Base-by-base conservation (phyloP, 92 coral and sea anemone genomes). In the Chrysogorgia sp. region DNA sequence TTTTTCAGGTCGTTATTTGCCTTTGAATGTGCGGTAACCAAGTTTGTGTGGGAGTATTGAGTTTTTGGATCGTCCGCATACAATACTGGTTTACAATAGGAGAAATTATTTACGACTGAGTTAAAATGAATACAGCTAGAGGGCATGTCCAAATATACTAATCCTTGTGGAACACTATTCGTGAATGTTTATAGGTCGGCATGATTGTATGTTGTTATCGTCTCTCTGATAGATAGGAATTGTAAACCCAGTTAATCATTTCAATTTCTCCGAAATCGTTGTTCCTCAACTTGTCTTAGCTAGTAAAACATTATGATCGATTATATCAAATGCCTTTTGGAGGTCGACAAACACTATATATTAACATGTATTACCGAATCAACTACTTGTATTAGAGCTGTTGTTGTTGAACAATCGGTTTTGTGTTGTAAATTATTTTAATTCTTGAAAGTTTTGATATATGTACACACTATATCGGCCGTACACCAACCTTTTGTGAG, bases 291-390 rank as follows among this genome's bases (percentile, higher is more conserved):
- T 86, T n/a, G n/a, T n/a, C n/a, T n/a, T 81, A 8, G 60, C 26
- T 12, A 80, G 28, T 31, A 80, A 81, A 49, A 61, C 19, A n/a
- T 79, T 14, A 68, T 85, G 88, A 70, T 86, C 71, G 31, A 86
- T 71, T n/a, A 81, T 67, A 80, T 81, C 86, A 64, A 86, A 86
- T 69, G 89, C 89, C 32, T 86, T 81, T 35, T 49, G 63, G 74
- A 74, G 76, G 67, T 83, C 88, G 20, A 87, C 49, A n/a, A 79
- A 61, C 21, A 79, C 78, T 71, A 74, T 48, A 57, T 37, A 34
- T 77, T 78, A 28, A 58, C 55, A 64, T 84, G 88, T 67, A 84
- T 60, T 47, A n/a, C 53, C n/a, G 53, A 47, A 15, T 47, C 53
- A 47, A 6, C 53, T 47, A 47, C 53, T 7, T 47, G 53, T 47